Percentiles rank a stretch among this genome's conserved stretches.
Conservation (phyloP, 2,113 vertebrate genomes). For the Mobula hypostoma region DNA sequence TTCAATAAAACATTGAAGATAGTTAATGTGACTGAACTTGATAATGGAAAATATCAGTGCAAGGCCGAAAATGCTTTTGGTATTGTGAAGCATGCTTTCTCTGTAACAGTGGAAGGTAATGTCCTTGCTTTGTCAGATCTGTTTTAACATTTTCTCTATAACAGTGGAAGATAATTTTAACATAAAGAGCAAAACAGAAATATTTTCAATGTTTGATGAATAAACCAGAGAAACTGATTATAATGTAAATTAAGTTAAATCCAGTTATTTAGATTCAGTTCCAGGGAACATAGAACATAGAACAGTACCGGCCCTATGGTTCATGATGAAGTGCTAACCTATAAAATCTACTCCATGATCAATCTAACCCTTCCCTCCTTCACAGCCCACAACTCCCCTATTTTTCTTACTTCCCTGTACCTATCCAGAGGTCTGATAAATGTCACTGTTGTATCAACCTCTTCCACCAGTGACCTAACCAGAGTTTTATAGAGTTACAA, state of each 20-base stretch:
- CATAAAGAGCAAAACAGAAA: not conserved
- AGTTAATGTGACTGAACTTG: conserved; percentile 57
- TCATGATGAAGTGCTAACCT: no score
- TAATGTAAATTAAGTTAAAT: not conserved
- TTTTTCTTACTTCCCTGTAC: no score
- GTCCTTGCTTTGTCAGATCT: conserved; percentile 41
- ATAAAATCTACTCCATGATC: no score
- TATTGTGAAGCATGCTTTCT: conserved; percentile 63
- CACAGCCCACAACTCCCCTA: no score
- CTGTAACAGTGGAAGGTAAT: conserved; percentile 76
- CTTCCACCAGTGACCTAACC: no score
- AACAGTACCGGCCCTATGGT: no score
- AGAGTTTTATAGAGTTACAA: no score
- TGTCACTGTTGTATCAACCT: no score
- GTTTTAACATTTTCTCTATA: conserved; percentile 36
- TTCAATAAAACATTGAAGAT: conserved; percentile 73
- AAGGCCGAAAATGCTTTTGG: conserved; percentile 71
- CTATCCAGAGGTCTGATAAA: no score
- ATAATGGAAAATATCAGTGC: conserved; percentile 79
- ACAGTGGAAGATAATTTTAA: no score
- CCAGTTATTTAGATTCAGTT: not conserved
- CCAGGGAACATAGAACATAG: no score
- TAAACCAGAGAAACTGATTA: not conserved
- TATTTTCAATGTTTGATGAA: not conserved
- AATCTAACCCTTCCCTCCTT: no score